Evolutionary conservation across 2,888 invertebrate genomes (phyloP), one percentile per base, ranked within the genome.

Genomic region (Xanthostigma xanthostigma): DNA sequence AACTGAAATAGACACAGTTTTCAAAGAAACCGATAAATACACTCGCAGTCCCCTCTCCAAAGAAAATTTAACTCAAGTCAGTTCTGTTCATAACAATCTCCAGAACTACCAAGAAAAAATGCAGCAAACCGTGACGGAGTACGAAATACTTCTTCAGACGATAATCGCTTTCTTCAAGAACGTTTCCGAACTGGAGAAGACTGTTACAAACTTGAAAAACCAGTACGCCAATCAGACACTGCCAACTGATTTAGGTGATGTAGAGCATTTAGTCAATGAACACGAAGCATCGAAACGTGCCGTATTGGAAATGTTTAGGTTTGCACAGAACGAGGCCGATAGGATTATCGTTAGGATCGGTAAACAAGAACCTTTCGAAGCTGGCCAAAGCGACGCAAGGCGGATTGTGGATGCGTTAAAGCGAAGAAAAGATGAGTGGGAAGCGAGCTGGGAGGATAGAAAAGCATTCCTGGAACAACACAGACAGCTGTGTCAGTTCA

Each of bases 81-180:
- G 79, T 47, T 72, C 74, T 59, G 74, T 86, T 42, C 73, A 77
- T 49, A 74, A 72, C 47, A 81, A 81, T 64, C 67, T 88, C 45
- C 69, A 75, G 48, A 74, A 81, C 54, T 72, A 84, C 46, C 78
- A 79, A 59, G 75, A 78, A 51, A 75, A 79, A 56, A 65, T 87
- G 49, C 75, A 79, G 57, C 73, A 76, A 50, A 76, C 83, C 49
- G 72, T 80, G 41, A 76, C 77, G 11, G 81, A 87, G 57, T 88
- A 86, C 60, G 79, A 81, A 60, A 73, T 75, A 14, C 66, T 89
- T 44, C 63, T 84, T 45, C 80, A 83, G 61, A 78, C 79, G 67
- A 67, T 85, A 44, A 73, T 82, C 52, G 74, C 76, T 45, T 83
- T 85, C 65, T 81, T 85, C 64, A 78, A 77, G 56, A 79, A 78